Conservation (phyloP, 2,113 vertebrate species). For the Eudorcas thomsonii region DNA sequence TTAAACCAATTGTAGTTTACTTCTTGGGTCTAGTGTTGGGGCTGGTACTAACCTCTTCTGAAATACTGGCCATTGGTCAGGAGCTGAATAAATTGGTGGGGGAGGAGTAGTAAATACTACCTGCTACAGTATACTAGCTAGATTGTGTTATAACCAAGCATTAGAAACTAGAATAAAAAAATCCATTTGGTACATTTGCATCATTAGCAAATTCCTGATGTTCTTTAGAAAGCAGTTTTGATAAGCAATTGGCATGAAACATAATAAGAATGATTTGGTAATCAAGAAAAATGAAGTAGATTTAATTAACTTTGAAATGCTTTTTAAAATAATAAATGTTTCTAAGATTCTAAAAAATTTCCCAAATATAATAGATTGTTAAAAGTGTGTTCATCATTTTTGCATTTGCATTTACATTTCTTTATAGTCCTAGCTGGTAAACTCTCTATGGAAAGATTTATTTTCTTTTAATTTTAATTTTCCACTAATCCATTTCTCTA, state of each 20-base stretch:
- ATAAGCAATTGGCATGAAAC: not conserved
- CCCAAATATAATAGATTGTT: not conserved
- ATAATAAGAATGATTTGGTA: constrained; percentile 43
- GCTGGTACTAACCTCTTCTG: not conserved
- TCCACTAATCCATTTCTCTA: constrained; percentile 10
- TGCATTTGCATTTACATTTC: not conserved
- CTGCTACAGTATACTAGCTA: not conserved
- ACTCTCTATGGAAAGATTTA: not conserved
- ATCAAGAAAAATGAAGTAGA: constrained; percentile 23
- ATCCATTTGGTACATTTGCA: not conserved
- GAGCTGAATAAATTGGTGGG: not conserved
- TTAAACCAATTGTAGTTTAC: not conserved
- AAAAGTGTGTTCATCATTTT: not conserved
- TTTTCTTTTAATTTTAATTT: constrained; percentile 36
- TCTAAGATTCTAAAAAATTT: not conserved
- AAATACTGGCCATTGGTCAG: not conserved
- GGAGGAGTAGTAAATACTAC: not conserved
- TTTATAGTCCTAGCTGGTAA: not conserved
- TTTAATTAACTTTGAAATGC: constrained; percentile 19
- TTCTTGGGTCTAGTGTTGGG: not conserved
- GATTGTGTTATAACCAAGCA: not conserved
- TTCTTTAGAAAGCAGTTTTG: constrained; percentile 20
- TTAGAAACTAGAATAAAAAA: not conserved
- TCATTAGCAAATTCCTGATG: not conserved
- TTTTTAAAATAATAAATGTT: constrained; percentile 10